Evolutionary conservation across 2,113 vertebrate genomes (phyloP).

Genomic region (Campylorhamphus procurvoides): DNA sequence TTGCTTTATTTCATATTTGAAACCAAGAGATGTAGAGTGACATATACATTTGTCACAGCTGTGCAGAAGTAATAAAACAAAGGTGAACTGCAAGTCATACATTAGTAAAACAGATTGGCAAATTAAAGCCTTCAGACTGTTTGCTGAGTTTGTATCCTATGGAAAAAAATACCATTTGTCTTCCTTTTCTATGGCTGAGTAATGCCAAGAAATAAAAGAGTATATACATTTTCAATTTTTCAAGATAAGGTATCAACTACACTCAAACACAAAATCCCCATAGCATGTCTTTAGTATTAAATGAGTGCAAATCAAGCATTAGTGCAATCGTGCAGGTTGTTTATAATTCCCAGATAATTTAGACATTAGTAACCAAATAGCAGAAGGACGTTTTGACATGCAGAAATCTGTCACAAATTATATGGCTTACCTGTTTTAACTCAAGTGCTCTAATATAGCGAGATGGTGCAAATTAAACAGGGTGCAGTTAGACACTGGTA

Average conservation of each 20-base stretch:
- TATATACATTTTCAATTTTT: not conserved
- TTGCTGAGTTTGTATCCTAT: not conserved
- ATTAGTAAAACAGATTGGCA: not conserved
- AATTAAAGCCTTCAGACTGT: not conserved
- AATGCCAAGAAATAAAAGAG: not conserved
- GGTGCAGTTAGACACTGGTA: not conserved
- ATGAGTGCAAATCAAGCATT: not conserved
- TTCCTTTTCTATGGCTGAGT: not conserved
- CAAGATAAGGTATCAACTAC: not conserved
- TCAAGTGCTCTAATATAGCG: not conserved
- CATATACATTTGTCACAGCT: not conserved
- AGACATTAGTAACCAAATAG: not conserved
- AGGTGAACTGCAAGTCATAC: not conserved
- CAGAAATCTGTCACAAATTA: not conserved
- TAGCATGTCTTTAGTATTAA: not conserved
- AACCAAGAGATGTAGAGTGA: not conserved
- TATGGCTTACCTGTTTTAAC: not conserved
- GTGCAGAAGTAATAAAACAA: not conserved
- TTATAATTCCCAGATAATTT: constrained; percentile 19
- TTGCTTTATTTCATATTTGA: not conserved
- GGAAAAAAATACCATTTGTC: not conserved
- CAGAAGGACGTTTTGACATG: not conserved
- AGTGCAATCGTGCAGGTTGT: not conserved
- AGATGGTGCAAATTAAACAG: not conserved
- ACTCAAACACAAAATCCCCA: not conserved